These are phyloP conservation scores for Tinea trinotella DNA, from an alignment of 2,888 invertebrate species.

Conservation along the genomic window DNA sequence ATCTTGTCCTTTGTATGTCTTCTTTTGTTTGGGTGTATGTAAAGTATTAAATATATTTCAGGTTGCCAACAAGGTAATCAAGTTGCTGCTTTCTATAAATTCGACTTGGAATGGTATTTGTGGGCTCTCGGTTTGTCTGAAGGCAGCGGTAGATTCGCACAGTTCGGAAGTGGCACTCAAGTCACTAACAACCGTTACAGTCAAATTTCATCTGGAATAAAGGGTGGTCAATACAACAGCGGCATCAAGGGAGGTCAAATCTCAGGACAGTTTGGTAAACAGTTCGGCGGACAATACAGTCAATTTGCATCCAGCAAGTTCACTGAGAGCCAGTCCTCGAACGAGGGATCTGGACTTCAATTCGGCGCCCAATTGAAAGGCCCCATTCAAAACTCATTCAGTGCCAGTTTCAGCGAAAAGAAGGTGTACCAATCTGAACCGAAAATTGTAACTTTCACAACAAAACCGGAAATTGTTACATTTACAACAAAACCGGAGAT, in stretches of 20 bases:
- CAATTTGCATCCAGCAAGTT: slow-evolving; percentile 22
- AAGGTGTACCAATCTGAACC: slow-evolving; percentile 35
- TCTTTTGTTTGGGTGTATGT: too few species aligned
- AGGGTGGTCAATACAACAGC: background rate
- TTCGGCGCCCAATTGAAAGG: slow-evolving; percentile 37
- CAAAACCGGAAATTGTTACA: slow-evolving; percentile 44
- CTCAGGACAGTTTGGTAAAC: slow-evolving; percentile 26
- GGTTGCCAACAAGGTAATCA: slow-evolving; percentile 71
- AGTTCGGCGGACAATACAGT: slow-evolving; percentile 28
- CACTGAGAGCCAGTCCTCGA: slow-evolving; percentile 5
- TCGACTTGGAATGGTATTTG: slow-evolving; percentile 74
- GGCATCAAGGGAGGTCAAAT: slow-evolving; percentile 25
- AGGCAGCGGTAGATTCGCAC: slow-evolving; percentile 43
- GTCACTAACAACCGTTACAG: slow-evolving; percentile 32
- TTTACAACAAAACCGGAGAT: slow-evolving; percentile 45
- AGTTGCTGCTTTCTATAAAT: slow-evolving; percentile 72
- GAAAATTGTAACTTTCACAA: slow-evolving; percentile 44
- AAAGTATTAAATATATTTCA: too few species aligned
- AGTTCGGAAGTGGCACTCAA: slow-evolving; percentile 37
- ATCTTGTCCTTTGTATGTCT: too few species aligned
- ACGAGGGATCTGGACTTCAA: slow-evolving; percentile 22
- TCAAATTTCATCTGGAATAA: background rate
- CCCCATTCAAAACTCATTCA: slow-evolving; percentile 47
- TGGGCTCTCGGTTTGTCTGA: slow-evolving; percentile 60
- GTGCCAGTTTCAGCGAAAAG: slow-evolving; percentile 48